Evolutionary conservation across 2,797 vertebrate species (phyloP).

Genomic region (Luscinia megarhynchos): DNA sequence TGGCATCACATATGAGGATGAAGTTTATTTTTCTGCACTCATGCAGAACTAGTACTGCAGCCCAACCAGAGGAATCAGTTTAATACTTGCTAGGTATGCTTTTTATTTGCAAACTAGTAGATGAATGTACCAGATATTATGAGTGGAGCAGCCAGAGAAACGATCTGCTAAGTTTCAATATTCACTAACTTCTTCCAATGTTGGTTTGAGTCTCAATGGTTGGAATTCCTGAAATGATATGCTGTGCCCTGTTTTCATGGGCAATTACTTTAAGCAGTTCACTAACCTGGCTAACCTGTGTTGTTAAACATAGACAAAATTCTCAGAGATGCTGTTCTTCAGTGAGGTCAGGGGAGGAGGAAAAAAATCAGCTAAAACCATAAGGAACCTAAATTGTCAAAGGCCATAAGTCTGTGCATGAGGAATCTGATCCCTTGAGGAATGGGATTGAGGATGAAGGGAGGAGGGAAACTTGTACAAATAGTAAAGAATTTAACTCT

Average conservation of each 20-base stretch:
- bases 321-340: background rate
- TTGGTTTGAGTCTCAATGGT: background rate
- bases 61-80: background rate
- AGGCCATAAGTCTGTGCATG: background rate
- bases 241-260: background rate
- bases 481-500: background rate
- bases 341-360: background rate
- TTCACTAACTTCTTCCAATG: background rate
- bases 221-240: background rate
- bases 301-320: background rate
- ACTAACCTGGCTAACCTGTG: background rate
- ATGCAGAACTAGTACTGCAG: background rate
- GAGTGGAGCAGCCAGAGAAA: background rate
- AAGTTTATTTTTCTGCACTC: background rate
- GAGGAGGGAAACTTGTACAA: background rate
- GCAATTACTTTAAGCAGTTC: background rate
- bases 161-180: background rate
- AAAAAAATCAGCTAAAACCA: background rate
- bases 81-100: background rate
- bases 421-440: background rate
- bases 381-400: background rate
- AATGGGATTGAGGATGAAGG: background rate
- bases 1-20: background rate
- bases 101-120: constrained; percentile 10
- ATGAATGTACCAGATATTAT: background rate